Base-by-base conservation (phyloP, 2,113 vertebrate genomes). In the Picathartes gymnocephalus region DNA sequence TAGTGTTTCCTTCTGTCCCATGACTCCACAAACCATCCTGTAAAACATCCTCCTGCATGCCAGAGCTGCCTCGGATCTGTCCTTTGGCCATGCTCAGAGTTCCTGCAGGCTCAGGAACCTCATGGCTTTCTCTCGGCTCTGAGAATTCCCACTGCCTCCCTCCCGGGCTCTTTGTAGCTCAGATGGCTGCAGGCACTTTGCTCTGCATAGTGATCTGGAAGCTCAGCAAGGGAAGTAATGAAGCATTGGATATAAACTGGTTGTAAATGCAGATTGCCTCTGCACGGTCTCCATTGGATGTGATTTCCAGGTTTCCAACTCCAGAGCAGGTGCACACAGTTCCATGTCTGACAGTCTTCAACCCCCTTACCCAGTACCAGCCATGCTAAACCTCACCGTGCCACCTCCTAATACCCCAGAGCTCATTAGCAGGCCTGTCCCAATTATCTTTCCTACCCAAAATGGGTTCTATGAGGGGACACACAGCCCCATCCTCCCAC, bases 221-320 rank as follows among this genome's bases (percentile, higher is more conserved):
- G 42, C 40, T 81, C 61, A 53, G 40, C 9, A 5, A 25, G 53
- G 10, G 27, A 71, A 48, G 77, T 25, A 56, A 60, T 4, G 44
- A 60, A 68, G 35, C 3, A 0, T 2, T 60, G 65, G 72, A 3
- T 47, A 28, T 54, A 40, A 84, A 71, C 24, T 25, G 66, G 27
- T 23, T 87, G 44, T 27, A 56, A 80, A 40, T 15, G 37, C 71
- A 80, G 50, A 45, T 35, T 57, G 23, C 35, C 30, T 50, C 56
- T 0, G 0, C 4, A 0, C 13, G 24, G 31, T 39, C 73, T 31
- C 51, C 11, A 18, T 8, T 3, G 48, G 69, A 47, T 35, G n/a
- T 28, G 68, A 28, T 15, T 57, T 56, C 35, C 35, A 50, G 30
- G 30, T 66, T 61, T 61, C 93, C 65, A 56, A 6, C 20, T 20